Percentiles rank a stretch among this genome's conserved stretches.
Conservation (phyloP, 1,140 invertebrate species). For the Philopotamus ludificatus region DNA sequence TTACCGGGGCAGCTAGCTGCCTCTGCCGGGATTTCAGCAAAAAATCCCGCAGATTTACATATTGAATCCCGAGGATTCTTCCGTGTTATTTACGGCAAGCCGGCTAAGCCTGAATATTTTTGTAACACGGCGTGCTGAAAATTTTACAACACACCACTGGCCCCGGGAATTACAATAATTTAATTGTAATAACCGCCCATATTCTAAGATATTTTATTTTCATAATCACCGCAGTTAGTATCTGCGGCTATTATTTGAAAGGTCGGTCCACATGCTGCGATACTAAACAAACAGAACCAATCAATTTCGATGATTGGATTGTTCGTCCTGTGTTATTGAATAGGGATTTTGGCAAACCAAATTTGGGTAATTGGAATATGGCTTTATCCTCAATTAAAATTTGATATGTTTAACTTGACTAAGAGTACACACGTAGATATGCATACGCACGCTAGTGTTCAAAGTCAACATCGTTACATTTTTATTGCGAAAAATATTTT, state of each 20-base stretch:
- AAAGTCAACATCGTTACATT: no score
- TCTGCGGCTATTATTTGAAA: no score
- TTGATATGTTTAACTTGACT: constrained; percentile 4
- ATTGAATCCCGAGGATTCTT: constrained; percentile 28
- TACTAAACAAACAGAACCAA: no score
- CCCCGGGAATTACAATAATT: no score
- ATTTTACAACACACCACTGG: not conserved
- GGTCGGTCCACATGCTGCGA: no score
- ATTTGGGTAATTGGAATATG: not conserved
- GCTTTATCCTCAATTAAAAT: constrained; percentile 14
- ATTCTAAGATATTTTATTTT: no score
- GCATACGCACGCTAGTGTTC: no score
- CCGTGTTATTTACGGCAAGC: constrained; percentile 24
- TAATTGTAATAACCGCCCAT: no score
- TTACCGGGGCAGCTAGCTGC: not conserved
- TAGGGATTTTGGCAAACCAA: not conserved
- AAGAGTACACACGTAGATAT: no score
- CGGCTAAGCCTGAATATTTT: constrained; percentile 26
- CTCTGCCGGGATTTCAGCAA: not conserved
- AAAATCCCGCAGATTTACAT: constrained; percentile 30
- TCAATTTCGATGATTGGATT: not conserved
- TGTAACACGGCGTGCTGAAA: constrained; percentile 2
- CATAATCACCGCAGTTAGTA: no score
- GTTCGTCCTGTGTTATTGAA: not conserved
- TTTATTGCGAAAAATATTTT: no score